These are phyloP conservation scores for Arge pagana DNA, from an alignment of 2,888 invertebrate genomes.

Conservation along the genomic window DNA sequence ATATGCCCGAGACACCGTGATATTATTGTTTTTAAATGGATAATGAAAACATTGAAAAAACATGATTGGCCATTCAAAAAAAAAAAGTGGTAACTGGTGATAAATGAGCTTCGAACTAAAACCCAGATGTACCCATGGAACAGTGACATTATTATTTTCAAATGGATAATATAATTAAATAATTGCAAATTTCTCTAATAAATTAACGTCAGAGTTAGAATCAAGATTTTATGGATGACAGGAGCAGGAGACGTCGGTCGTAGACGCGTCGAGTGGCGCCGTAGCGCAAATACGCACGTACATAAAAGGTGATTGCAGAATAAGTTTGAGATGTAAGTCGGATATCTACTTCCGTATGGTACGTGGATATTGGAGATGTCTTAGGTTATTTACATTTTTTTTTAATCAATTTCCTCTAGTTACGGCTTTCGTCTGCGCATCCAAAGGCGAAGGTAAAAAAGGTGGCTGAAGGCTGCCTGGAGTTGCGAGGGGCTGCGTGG, in stretches of 20 bases:
- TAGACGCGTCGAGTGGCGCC: slow-evolving; percentile 59
- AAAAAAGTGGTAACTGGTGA: slow-evolving; percentile 15
- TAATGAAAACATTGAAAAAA: slow-evolving; percentile 34
- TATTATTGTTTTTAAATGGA: slow-evolving; percentile 51
- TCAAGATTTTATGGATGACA: slow-evolving; percentile 57
- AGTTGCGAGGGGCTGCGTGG: slow-evolving; percentile 59
- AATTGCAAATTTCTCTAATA: slow-evolving; percentile 29
- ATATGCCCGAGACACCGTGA: slow-evolving; percentile 45
- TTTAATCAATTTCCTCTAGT: neutral
- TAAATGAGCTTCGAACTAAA: slow-evolving; percentile 43
- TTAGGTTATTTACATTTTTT: neutral
- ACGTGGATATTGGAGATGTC: neutral
- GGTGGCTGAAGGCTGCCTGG: slow-evolving; percentile 57
- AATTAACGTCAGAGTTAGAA: slow-evolving; percentile 40
- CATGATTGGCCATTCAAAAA: neutral
- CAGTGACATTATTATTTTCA: slow-evolving; percentile 46
- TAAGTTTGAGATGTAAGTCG: slow-evolving; percentile 5
- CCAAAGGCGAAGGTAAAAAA: slow-evolving; percentile 43
- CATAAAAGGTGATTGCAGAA: neutral
- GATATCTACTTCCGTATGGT: neutral
- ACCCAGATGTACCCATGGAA: slow-evolving; percentile 42
- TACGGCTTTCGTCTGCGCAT: slow-evolving; percentile 6
- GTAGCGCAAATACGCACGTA: slow-evolving; percentile 50
- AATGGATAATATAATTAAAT: slow-evolving; percentile 47
- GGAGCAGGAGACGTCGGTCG: slow-evolving; percentile 57